Conservation (phyloP, 2,113 vertebrate genomes). For the Carassius auratus region DNA sequence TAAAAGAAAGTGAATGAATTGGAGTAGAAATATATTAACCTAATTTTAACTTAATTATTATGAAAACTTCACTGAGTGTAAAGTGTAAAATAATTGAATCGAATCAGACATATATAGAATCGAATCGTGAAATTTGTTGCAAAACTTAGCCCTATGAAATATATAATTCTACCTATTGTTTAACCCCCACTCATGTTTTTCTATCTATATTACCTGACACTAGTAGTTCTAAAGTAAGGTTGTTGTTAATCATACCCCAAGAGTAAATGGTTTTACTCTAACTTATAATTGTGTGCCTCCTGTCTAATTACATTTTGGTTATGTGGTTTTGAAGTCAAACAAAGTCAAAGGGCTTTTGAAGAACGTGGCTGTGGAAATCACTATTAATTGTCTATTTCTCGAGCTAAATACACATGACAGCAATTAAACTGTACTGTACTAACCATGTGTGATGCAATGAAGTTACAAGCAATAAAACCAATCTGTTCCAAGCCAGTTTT, state of each 20-base stretch:
- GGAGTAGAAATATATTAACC: no score
- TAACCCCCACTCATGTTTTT: neutral
- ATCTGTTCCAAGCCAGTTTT: neutral
- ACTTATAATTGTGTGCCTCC: conserved; percentile 17
- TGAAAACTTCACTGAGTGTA: no score
- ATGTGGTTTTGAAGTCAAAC: conserved; percentile 14
- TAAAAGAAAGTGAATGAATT: no score
- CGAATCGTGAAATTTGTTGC: no score
- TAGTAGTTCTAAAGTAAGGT: neutral
- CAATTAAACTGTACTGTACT: neutral
- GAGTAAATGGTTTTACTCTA: neutral
- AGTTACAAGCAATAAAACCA: neutral
- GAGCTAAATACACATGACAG: neutral
- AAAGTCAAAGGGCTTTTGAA: conserved; percentile 32
- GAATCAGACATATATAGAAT: no score
- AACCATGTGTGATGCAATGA: neutral
- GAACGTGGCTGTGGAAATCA: neutral
- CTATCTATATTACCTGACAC: neutral
- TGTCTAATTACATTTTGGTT: conserved; percentile 17
- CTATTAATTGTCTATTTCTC: neutral
- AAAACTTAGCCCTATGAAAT: no score
- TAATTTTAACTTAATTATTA: no score
- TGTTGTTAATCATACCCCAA: neutral
- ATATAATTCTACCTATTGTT: neutral
- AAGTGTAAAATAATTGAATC: no score